Conservation (phyloP, 30 jellyfish, hydroid and myxozoan genomes). For the Nemopilema nomurai region DNA sequence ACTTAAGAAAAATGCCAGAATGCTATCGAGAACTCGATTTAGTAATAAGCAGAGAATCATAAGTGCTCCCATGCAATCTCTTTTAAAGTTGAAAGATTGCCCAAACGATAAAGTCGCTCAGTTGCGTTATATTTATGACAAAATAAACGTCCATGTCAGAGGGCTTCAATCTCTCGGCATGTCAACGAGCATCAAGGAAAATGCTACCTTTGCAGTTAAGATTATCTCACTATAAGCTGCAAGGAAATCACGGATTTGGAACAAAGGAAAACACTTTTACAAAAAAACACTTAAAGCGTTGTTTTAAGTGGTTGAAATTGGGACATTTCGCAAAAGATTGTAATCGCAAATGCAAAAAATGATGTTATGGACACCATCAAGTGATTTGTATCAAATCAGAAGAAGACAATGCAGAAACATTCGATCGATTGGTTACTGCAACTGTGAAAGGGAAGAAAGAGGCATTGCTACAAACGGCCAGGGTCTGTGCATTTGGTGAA, state of each 20-base stretch:
- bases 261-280: slow-evolving; percentile 12
- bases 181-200: neutral
- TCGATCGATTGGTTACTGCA: slow-evolving; percentile 17
- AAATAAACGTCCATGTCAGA: slow-evolving; percentile 35
- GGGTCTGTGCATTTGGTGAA: slow-evolving; percentile 36
- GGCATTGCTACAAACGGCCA: slow-evolving; percentile 50
- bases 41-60: slow-evolving; percentile 47
- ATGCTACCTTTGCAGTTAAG: slow-evolving; percentile 50
- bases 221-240: neutral
- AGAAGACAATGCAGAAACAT: neutral
- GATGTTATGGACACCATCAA: slow-evolving; percentile 27
- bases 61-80: slow-evolving; percentile 59
- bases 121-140: slow-evolving; percentile 48
- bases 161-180: slow-evolving; percentile 13
- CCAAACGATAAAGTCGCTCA: slow-evolving; percentile 12
- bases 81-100: slow-evolving; percentile 36
- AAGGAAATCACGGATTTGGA: slow-evolving; percentile 23
- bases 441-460: slow-evolving; percentile 31
- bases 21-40: slow-evolving; percentile 48
- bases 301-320: slow-evolving; percentile 46
- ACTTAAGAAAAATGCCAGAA: slow-evolving; percentile 26
- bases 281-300: slow-evolving; percentile 34
- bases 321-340: slow-evolving; percentile 44
- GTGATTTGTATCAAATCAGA: slow-evolving; percentile 12
- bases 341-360: slow-evolving; percentile 6